Conservation (phyloP, 1,140 invertebrate species). For the Phocides pigmalion region DNA sequence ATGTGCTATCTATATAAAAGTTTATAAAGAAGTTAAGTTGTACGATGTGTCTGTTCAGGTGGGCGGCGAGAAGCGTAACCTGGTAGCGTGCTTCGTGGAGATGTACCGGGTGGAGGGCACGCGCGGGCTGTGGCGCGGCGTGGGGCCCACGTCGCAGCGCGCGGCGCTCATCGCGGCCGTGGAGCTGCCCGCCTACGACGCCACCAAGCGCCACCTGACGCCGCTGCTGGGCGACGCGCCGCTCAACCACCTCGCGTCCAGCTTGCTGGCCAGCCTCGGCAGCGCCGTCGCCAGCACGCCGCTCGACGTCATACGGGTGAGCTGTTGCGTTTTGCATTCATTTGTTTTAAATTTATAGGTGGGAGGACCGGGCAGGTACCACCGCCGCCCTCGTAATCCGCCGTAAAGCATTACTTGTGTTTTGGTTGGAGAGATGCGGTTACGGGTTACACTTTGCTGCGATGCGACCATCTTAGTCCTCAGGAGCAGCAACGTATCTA, state of each 20-base stretch:
- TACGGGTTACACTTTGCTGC: too few relatives aligned
- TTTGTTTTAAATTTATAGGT: too few relatives aligned
- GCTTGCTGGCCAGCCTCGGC: conserved; percentile 95
- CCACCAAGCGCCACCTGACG: conserved; percentile 92
- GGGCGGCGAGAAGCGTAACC: conserved; percentile 63
- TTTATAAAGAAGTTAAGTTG: too few relatives aligned
- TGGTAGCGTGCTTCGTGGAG: conserved; percentile 60
- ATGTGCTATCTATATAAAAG: too few relatives aligned
- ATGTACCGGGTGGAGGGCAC: conserved; percentile 60
- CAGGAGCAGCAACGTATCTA: too few relatives aligned
- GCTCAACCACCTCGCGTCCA: conserved; percentile 95
- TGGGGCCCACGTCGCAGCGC: conserved; percentile 95
- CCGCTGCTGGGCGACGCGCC: conserved; percentile 90
- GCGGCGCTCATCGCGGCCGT: conserved; percentile 96
- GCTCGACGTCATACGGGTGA: conserved; percentile 96
- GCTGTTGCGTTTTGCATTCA: conserved; percentile 49
- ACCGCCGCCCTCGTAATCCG: too few relatives aligned
- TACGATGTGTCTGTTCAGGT: conserved; percentile 42
- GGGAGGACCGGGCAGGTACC: too few relatives aligned
- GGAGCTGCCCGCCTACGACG: conserved; percentile 97
- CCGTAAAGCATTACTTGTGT: too few relatives aligned
- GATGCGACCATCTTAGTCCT: too few relatives aligned
- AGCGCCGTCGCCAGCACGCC: conserved; percentile 97
- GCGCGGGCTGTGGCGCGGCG: conserved; percentile 87
- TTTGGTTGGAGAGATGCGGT: too few relatives aligned